Evolutionary conservation across 1,140 invertebrate species (phyloP), one percentile per base, ranked within the genome.

Genomic region (Brachionus calyciflorus): DNA sequence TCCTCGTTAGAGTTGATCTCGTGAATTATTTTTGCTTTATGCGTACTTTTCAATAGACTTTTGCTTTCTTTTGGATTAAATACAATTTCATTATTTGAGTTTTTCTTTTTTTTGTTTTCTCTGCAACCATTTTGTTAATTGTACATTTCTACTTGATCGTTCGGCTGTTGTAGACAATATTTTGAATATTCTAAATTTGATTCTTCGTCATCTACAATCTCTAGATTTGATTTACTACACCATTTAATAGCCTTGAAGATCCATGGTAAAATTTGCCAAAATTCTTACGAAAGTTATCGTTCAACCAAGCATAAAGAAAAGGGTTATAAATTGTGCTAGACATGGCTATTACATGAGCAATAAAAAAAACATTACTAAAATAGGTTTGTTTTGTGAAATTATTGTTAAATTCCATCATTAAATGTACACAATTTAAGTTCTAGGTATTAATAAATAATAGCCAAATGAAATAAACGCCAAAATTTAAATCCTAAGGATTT

Each of bases 281-380:
- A 98, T 84, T 98, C 93, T 86, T 96, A 79, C 93, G 89, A 85
- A 98, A 98, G 85, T 96, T 97, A 78, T 98, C 95, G 85, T 98
- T 99, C 84, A 98, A 90, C 93, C 94, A 99, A 51, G 95, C 94
- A 85, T 98, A 98, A 4, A 98, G 88, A 79, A 98, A 90, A 0
- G 94, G 93, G 83, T 97, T 97, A 85, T 96, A 97, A 82, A 93
- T 94, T 0, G 92, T 93, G 94, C 84, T 93, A 94, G 82, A 92
- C 88, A 97, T 96, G 41, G 94, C 94, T 78, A 97, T 89, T 6
- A 93, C 90, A 82, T 99, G 96, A 2, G 91, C 89, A 48, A 92
- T 86, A 82, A 98, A 94, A 86, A 97, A 89, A 28, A 65, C 28
- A 21, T 30, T 63, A 33, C 53, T 60, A 51, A 65, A 49, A 60